Conservation (phyloP, 2,113 vertebrate genomes). For the Microtus richardsoni region DNA sequence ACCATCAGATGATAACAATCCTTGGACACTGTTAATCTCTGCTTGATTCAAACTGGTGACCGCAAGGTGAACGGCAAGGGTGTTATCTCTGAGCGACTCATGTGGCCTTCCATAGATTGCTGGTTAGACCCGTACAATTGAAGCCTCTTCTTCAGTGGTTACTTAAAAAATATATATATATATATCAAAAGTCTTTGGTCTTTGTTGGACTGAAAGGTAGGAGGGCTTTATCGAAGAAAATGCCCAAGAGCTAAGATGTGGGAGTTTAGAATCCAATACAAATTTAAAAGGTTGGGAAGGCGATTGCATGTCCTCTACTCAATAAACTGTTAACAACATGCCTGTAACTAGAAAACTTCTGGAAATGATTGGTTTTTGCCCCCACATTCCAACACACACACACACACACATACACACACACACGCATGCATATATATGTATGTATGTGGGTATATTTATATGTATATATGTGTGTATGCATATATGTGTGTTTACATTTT, state of each 20-base stretch:
- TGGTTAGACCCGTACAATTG: constrained; percentile 72
- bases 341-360: constrained; percentile 60
- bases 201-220: constrained; percentile 71
- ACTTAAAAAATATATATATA: constrained; percentile 79
- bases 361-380: constrained; percentile 39
- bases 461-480: no score
- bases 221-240: constrained; percentile 79
- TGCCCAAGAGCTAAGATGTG: constrained; percentile 68
- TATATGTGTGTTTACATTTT: no score
- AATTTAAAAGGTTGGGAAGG: constrained; percentile 75
- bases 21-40: constrained; percentile 77
- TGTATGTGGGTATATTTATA: no score
- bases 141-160: constrained; percentile 74
- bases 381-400: no score
- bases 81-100: constrained; percentile 73
- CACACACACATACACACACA: no score
- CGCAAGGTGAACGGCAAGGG: constrained; percentile 74
- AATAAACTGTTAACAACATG: constrained; percentile 66
- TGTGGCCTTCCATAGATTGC: constrained; percentile 73
- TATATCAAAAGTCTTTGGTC: constrained; percentile 80
- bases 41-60: constrained; percentile 79
- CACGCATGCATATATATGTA: not conserved
- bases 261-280: constrained; percentile 76
- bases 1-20: constrained; percentile 76
- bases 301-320: constrained; percentile 53